Percentiles rank a stretch among this genome's conserved stretches.
Evolutionary conservation across 2,888 invertebrate genomes (phyloP).

Genomic region (Danaus chrysippus): DNA sequence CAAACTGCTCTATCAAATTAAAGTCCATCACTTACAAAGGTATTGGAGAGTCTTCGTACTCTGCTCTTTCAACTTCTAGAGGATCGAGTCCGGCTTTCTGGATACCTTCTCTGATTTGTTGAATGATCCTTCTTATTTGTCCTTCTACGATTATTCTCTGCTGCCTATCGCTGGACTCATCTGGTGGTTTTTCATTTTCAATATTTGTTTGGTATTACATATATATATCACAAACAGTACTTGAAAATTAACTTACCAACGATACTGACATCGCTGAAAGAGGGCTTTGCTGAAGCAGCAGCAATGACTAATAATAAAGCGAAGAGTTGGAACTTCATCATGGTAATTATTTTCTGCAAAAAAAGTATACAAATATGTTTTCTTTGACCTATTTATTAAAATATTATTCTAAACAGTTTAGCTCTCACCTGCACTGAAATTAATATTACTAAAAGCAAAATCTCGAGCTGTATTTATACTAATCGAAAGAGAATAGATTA

Average conservation of each 20-base stretch:
- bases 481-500: too few relatives aligned
- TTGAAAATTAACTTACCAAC: neutral
- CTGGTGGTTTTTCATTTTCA: neutral
- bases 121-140: constrained; percentile 38
- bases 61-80: constrained; percentile 21
- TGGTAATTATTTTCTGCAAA: constrained; percentile 15
- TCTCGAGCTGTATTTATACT: too few relatives aligned
- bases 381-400: neutral
- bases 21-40: neutral
- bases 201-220: neutral
- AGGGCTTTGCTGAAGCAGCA: constrained; percentile 38
- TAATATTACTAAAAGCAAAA: too few relatives aligned
- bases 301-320: constrained; percentile 41
- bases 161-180: constrained; percentile 8
- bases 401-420: neutral
- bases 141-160: constrained; percentile 1
- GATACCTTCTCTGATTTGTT: constrained; percentile 37
- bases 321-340: constrained; percentile 42
- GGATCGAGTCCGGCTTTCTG: constrained; percentile 51
- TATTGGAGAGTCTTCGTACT: neutral
- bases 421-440: too few relatives aligned
- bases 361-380: neutral
- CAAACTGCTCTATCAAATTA: neutral
- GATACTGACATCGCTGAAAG: neutral
- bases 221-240: neutral